Base-by-base conservation (phyloP, 2,113 vertebrate genomes). In the Pycnonotus jocosus region DNA sequence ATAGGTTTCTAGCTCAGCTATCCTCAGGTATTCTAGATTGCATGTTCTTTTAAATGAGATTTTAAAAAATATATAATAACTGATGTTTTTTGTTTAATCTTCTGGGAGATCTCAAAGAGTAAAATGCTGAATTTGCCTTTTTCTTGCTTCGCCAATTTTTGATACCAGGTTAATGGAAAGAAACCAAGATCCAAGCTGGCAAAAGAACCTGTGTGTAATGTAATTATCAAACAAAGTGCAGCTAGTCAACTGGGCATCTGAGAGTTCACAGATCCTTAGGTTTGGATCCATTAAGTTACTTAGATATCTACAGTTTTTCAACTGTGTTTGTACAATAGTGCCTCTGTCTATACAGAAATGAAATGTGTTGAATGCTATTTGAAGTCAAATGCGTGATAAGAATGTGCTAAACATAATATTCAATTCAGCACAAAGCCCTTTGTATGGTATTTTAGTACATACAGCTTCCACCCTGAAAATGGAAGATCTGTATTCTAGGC, bases 11-110 rank as follows among this genome's bases (percentile, higher is more conserved):
- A 90, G 90, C 87, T 93, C 92, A 86, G 84, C 92, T 91, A 4
- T 84, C 19, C 61, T 89, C 92, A 96, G 93, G 93, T 97, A 93
- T 88, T 95, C 90, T 71, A 82, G 90, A 91, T 12, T 85, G 28
- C 37, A 53, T 94, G 89, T 84, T 79, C 51, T 90, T 40, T 85
- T 89, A 48, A 68, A 56, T 57, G 44, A 17, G 6, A 44, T 47
- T 65, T 65, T 3, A 1, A 7, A 51, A 61, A 44, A 81, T 23
- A 11, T 9, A 3, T 77, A 2, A 6, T 76, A 72, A 38, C 24
- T 72, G 35, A 47, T 64, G 16, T 14, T 40, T 92, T 76, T n/a
- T 88, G 60, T 81, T 88, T 78, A 44, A 60, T 74, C 61, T 88
- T 81, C 47, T 57, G 58, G 15, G 54, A 91, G 56, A 66, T 51